These are phyloP conservation scores for Heteromormyrus szaboi DNA, from an alignment of 2,797 vertebrate genomes.

Conservation along the genomic window DNA sequence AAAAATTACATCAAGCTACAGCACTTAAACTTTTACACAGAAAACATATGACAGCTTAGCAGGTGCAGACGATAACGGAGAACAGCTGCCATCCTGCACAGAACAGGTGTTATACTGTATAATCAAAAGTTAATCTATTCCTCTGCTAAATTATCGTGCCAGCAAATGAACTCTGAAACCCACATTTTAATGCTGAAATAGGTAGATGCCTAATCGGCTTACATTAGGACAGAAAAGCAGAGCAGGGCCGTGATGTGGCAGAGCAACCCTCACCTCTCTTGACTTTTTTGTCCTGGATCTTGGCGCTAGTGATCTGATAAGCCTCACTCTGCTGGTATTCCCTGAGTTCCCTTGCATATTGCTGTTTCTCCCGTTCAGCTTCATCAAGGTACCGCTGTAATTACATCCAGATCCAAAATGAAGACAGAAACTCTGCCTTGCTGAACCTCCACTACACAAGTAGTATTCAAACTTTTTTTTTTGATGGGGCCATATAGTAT, in stretches of 20 bases:
- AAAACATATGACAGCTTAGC: neutral
- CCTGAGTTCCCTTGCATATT: constrained; percentile 85
- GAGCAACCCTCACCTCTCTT: constrained; percentile 76
- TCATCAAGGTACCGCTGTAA: constrained; percentile 85
- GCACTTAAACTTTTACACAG: neutral
- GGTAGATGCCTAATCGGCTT: neutral
- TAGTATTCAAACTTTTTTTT: neutral
- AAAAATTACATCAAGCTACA: neutral
- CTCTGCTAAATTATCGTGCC: neutral
- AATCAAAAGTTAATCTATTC: neutral
- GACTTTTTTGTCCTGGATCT: constrained; percentile 91
- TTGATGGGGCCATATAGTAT: neutral
- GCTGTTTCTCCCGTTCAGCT: constrained; percentile 89
- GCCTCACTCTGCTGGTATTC: constrained; percentile 96
- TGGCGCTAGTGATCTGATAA: constrained; percentile 84
- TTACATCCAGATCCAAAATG: neutral
- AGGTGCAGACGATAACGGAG: neutral
- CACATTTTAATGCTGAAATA: neutral
- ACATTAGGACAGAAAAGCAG: neutral
- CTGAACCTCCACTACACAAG: neutral
- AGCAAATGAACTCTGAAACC: neutral
- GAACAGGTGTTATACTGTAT: neutral
- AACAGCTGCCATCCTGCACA: neutral
- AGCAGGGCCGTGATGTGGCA: neutral
- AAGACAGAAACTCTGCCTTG: neutral